These are phyloP conservation scores for Silvanus unidentatus DNA, from an alignment of 2,888 invertebrate genomes.

Conservation along the genomic window DNA sequence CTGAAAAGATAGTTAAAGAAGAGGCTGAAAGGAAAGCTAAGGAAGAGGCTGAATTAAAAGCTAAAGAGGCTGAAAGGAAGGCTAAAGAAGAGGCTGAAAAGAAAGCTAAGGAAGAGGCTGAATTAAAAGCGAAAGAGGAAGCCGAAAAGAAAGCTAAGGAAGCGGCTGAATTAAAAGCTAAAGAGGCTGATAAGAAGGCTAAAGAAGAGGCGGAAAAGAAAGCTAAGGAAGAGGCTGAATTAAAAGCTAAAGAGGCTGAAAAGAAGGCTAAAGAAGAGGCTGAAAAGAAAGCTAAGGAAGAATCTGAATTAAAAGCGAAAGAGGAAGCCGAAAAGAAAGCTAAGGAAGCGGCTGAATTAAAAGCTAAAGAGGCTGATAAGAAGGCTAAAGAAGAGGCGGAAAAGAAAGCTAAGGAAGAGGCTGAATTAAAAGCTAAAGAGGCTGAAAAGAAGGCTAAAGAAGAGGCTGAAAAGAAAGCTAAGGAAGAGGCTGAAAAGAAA, in stretches of 20 bases:
- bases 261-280: constrained; percentile 11
- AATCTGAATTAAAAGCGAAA: constrained; percentile 15
- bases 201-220: constrained; percentile 13
- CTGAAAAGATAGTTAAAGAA: constrained; percentile 19
- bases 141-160: constrained; percentile 15
- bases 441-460: constrained; percentile 13
- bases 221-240: constrained; percentile 13
- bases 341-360: constrained; percentile 12
- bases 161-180: constrained; percentile 9
- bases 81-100: constrained; percentile 14
- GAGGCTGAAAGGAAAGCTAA: constrained; percentile 18
- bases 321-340: constrained; percentile 14
- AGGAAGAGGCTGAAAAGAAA: constrained; percentile 15
- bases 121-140: constrained; percentile 14
- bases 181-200: constrained; percentile 12
- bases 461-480: constrained; percentile 12
- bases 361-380: constrained; percentile 8
- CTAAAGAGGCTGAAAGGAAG: constrained; percentile 27
- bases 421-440: constrained; percentile 15
- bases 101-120: constrained; percentile 19
- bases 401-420: constrained; percentile 2
- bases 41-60: constrained; percentile 16
- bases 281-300: constrained; percentile 14
- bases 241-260: constrained; percentile 13
- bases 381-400: constrained; percentile 5